These are phyloP conservation scores for Okamejei kenojei DNA, from an alignment of 2,797 vertebrate genomes.

Conservation along the genomic window DNA sequence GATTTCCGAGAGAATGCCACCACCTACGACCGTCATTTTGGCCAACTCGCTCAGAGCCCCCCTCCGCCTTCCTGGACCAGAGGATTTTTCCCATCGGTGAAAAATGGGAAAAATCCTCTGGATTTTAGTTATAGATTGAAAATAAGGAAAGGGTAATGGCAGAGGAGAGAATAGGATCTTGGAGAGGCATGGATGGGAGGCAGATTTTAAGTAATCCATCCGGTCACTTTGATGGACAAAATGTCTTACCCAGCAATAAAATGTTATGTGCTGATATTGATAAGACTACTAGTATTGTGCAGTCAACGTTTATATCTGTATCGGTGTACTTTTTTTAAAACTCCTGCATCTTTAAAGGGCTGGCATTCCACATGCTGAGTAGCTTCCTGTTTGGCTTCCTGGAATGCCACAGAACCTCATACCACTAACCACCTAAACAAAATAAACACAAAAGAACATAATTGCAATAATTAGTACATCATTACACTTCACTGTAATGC, in stretches of 20 bases:
- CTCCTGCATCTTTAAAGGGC: not conserved
- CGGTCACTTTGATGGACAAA: not conserved
- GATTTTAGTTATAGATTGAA: too few species aligned
- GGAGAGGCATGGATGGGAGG: not conserved
- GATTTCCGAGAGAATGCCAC: too few species aligned
- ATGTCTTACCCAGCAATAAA: not conserved
- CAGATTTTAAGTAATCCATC: not conserved
- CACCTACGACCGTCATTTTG: too few species aligned
- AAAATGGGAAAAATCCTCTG: too few species aligned
- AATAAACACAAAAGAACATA: not conserved
- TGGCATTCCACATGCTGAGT: not conserved
- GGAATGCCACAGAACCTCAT: not conserved
- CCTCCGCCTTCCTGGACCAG: too few species aligned
- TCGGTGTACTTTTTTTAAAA: not conserved
- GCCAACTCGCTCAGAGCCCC: too few species aligned
- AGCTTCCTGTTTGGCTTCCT: not conserved
- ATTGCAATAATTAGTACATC: not conserved
- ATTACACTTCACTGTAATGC: not conserved
- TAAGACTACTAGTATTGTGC: not conserved
- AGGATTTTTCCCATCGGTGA: too few species aligned
- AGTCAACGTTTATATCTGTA: not conserved
- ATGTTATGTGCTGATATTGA: not conserved
- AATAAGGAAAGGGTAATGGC: not conserved
- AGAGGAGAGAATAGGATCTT: not conserved
- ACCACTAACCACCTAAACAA: not conserved